A percentile compares a stretch with the other conserved stretches of the same genome.
These are phyloP conservation scores for Hypsopygia costalis DNA, from an alignment of 2,888 invertebrate genomes.

Conservation along the genomic window DNA sequence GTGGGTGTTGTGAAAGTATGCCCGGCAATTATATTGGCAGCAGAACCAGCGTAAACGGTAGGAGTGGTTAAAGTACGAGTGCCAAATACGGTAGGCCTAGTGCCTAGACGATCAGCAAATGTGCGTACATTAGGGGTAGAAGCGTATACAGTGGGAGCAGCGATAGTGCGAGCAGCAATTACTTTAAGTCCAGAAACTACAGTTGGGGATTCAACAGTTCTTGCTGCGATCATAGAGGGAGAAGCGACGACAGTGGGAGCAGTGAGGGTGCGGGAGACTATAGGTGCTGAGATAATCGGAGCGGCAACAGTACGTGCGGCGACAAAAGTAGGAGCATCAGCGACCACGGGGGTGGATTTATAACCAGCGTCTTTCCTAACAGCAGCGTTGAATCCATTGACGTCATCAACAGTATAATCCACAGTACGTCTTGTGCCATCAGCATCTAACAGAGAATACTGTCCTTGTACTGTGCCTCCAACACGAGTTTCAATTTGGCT, in stretches of 20 bases:
- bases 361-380: slow-evolving; percentile 79
- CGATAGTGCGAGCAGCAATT: slow-evolving; percentile 21
- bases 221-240: slow-evolving; percentile 9
- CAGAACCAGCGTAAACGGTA: no score
- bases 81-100: no score
- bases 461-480: slow-evolving; percentile 75
- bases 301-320: slow-evolving; percentile 36
- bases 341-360: no score
- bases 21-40: no score
- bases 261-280: slow-evolving; percentile 22
- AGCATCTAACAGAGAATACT: slow-evolving; percentile 77
- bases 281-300: slow-evolving; percentile 24
- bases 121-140: no score
- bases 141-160: slow-evolving; percentile 16
- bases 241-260: slow-evolving; percentile 28
- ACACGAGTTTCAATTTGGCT: slow-evolving; percentile 77
- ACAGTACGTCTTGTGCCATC: slow-evolving; percentile 80
- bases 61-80: no score
- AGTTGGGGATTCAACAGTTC: slow-evolving; percentile 8
- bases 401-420: slow-evolving; percentile 78
- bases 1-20: no score
- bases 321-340: slow-evolving; percentile 46
- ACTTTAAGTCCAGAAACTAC: slow-evolving; percentile 25
- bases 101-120: no score
- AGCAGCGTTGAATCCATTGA: slow-evolving; percentile 80